Percentiles rank a stretch among this genome's conserved stretches.
Evolutionary conservation across 2,113 vertebrate species (phyloP).

Genomic region (Thunnus maccoyii): DNA sequence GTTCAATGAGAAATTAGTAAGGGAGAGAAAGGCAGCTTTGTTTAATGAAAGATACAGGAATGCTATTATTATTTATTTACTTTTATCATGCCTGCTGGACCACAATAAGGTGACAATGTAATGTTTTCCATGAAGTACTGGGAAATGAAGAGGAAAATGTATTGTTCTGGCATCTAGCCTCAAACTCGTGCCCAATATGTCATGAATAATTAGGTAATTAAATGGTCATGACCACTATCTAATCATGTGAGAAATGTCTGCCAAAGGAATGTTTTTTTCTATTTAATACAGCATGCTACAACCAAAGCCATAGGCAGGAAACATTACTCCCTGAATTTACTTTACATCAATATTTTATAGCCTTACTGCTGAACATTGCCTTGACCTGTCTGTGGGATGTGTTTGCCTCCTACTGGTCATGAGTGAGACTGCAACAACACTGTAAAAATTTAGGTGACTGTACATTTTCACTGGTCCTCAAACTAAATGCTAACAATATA

Average conservation of each 20-base stretch:
- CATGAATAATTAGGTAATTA: not conserved
- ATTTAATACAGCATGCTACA: not conserved
- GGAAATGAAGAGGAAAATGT: no score
- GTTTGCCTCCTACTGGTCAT: conserved; percentile 46
- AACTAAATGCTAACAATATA: not conserved
- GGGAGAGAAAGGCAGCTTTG: not conserved
- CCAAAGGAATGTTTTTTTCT: not conserved
- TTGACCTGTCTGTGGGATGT: not conserved
- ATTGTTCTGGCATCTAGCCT: not conserved
- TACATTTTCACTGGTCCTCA: not conserved
- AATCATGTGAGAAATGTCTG: not conserved
- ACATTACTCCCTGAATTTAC: not conserved
- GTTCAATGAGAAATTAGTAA: no score
- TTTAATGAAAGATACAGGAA: not conserved
- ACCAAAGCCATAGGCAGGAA: not conserved
- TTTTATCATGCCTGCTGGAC: no score
- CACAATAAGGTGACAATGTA: not conserved
- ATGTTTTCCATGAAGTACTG: not conserved
- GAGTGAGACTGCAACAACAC: conserved; percentile 38
- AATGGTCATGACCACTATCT: not conserved
- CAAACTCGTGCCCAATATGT: not conserved
- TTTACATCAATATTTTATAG: not conserved
- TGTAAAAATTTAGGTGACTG: not conserved
- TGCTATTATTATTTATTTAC: not conserved
- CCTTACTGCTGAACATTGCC: not conserved